phyloP scores from a whole-genome alignment of 2,797 vertebrate genomes.

The Eospalax fontanierii region DNA sequence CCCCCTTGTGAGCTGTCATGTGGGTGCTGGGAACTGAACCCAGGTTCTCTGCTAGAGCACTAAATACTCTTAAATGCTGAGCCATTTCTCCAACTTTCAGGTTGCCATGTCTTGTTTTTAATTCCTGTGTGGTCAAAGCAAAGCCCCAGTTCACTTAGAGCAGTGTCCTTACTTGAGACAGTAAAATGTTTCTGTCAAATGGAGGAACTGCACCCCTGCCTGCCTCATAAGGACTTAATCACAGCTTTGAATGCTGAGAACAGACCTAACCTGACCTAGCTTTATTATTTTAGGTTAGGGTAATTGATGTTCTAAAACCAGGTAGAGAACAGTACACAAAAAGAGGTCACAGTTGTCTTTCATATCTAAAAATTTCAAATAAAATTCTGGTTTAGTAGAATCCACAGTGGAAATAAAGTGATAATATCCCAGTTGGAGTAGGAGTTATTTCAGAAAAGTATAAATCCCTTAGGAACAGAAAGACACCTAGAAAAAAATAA shows the following conservation, averaged over 20 bases:
- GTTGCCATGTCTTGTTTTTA: too few relatives aligned
- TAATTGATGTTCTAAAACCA: not conserved
- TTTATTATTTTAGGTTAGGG: not conserved
- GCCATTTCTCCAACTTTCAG: too few relatives aligned
- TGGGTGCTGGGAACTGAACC: too few relatives aligned
- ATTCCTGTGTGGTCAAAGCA: too few relatives aligned
- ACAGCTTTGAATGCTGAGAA: not conserved
- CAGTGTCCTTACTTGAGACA: too few relatives aligned
- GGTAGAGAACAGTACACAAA: not conserved
- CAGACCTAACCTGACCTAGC: not conserved
- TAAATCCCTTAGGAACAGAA: not conserved
- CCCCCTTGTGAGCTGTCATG: too few relatives aligned
- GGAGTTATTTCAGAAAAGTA: not conserved
- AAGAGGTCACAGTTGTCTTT: not conserved
- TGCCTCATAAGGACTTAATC: not conserved
- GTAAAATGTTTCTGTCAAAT: too few relatives aligned
- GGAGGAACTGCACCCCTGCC: not conserved
- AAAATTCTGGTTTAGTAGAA: not conserved
- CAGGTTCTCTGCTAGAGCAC: too few relatives aligned
- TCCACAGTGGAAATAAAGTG: not conserved
- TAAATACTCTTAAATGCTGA: too few relatives aligned
- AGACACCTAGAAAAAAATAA: not conserved
- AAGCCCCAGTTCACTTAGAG: too few relatives aligned
- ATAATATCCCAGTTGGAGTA: not conserved
- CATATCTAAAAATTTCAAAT: not conserved